These are phyloP conservation scores for Nicator chloris DNA, from an alignment of 2,113 vertebrate species.

Conservation along the genomic window DNA sequence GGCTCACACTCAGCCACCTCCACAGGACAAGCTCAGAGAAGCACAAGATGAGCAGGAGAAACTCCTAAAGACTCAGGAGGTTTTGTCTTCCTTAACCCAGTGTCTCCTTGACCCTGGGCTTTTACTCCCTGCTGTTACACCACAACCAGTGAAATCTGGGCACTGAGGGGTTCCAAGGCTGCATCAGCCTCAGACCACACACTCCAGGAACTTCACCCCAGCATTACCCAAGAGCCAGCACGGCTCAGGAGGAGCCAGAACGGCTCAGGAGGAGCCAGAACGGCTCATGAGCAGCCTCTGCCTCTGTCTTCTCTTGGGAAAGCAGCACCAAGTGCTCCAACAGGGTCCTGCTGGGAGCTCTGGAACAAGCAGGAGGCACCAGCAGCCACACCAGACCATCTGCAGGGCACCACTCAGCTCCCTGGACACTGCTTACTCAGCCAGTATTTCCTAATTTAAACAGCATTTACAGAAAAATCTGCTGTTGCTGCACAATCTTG, in stretches of 20 bases:
- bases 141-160: not conserved
- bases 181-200: not conserved
- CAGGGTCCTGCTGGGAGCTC: not conserved
- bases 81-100: not conserved
- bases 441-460: not conserved
- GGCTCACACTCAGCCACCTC: not conserved
- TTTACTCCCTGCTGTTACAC: not conserved
- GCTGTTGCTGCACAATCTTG: not conserved
- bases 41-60: not conserved
- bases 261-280: not conserved
- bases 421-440: not conserved
- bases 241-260: not conserved
- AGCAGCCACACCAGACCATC: not conserved
- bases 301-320: not conserved
- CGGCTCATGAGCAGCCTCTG: not conserved
- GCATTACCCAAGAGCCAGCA: not conserved
- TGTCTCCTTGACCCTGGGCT: fast-evolving
- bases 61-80: not conserved
- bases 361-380: not conserved
- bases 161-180: not conserved
- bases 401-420: not conserved
- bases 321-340: not conserved
- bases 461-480: not conserved
- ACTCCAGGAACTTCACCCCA: not conserved
- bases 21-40: not conserved